Conservation (phyloP, 2,888 invertebrate genomes). For the Nomada fabriciana region DNA sequence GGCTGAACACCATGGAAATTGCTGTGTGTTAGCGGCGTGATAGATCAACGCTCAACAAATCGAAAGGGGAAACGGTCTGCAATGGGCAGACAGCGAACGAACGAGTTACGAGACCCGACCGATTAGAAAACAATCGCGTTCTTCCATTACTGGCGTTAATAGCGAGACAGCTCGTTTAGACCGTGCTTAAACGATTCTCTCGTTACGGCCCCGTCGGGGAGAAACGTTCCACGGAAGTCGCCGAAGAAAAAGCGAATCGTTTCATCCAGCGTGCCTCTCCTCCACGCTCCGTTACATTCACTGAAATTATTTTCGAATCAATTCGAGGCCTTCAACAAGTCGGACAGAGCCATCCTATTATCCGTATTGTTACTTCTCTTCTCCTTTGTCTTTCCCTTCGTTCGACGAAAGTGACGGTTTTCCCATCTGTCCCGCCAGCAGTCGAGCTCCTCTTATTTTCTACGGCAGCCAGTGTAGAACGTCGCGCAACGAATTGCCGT, state of each 20-base stretch:
- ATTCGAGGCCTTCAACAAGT: constrained; percentile 46
- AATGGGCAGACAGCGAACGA: constrained; percentile 3
- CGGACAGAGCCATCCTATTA: constrained; percentile 64
- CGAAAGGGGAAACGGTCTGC: constrained; percentile 13
- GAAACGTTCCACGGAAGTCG: constrained; percentile 16
- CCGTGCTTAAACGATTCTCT: constrained; percentile 63
- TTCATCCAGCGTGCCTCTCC: constrained; percentile 18
- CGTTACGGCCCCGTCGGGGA: constrained; percentile 34
- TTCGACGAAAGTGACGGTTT: constrained; percentile 25
- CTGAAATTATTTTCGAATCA: constrained; percentile 72
- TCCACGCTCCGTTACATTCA: constrained; percentile 11
- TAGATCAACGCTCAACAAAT: background rate
- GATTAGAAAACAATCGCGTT: constrained; percentile 64
- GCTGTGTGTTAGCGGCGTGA: background rate
- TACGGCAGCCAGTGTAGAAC: constrained; percentile 12
- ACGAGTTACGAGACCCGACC: constrained; percentile 38
- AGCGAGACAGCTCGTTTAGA: constrained; percentile 57
- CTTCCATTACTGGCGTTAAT: constrained; percentile 61
- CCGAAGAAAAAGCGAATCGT: constrained; percentile 30
- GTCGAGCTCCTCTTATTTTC: constrained; percentile 11
- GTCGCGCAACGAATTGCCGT: background rate
- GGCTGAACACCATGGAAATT: background rate
- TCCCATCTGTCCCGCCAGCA: constrained; percentile 1
- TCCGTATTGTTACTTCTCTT: constrained; percentile 61
- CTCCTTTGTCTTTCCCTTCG: constrained; percentile 14